phyloP scores from a whole-genome alignment of 2,113 vertebrate species.

The Alces alces region DNA sequence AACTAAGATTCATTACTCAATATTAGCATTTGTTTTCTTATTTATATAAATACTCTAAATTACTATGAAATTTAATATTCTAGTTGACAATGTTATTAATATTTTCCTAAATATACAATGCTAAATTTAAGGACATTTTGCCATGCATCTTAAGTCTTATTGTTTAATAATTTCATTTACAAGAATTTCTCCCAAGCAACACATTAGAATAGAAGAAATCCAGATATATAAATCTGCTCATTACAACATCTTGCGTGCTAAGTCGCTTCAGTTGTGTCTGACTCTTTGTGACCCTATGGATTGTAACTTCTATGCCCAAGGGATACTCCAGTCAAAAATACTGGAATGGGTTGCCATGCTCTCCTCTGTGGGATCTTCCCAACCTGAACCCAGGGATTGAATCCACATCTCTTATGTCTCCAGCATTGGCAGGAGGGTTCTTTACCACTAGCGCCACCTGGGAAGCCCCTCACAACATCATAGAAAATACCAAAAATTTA shows the following conservation, averaged over 20 bases:
- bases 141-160: neutral
- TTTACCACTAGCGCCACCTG: neutral
- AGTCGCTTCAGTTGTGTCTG: neutral
- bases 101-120: neutral
- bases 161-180: conserved; percentile 17
- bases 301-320: neutral
- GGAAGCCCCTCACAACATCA: neutral
- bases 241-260: neutral
- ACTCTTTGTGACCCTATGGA: neutral
- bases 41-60: neutral
- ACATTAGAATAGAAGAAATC: neutral
- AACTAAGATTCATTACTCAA: neutral
- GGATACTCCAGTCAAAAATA: neutral
- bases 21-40: neutral
- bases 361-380: neutral
- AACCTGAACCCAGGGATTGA: neutral
- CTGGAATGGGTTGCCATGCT: neutral
- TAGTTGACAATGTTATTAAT: neutral
- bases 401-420: neutral
- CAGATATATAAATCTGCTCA: neutral
- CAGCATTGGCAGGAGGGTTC: neutral
- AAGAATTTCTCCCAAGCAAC: neutral
- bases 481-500: neutral
- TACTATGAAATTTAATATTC: neutral
- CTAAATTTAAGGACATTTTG: neutral